Conservation (phyloP, 2,797 vertebrate genomes). For the Argyrosomus regius region DNA sequence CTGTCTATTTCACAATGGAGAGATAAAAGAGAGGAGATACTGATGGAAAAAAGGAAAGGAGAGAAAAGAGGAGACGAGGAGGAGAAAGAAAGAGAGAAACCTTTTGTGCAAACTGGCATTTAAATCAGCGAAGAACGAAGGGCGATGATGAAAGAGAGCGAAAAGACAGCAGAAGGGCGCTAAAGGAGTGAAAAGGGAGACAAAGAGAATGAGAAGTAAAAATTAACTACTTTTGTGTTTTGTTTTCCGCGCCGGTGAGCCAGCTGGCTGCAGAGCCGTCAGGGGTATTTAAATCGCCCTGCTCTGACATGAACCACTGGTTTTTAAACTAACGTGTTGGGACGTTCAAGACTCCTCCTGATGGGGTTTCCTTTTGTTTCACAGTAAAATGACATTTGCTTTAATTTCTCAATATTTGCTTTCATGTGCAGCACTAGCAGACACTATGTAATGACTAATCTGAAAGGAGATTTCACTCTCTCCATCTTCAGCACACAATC, state of each 20-base stretch:
- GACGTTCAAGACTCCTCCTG: slow-evolving; percentile 6
- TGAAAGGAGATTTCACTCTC: slow-evolving; percentile 15
- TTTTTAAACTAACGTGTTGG: slow-evolving; percentile 27
- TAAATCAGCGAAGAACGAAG: slow-evolving; percentile 23
- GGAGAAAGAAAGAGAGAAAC: slow-evolving; percentile 19
- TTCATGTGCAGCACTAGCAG: slow-evolving; percentile 18
- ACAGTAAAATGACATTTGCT: neutral
- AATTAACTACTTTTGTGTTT: slow-evolving; percentile 45
- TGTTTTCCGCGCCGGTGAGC: slow-evolving; percentile 44
- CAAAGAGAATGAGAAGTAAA: slow-evolving; percentile 11
- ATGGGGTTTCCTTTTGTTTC: slow-evolving; percentile 1
- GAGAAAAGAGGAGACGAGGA: neutral
- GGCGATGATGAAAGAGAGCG: slow-evolving; percentile 14
- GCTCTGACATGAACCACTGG: slow-evolving; percentile 45
- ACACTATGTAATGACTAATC: neutral
- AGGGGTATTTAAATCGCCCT: slow-evolving; percentile 57
- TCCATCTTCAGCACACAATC: slow-evolving; percentile 15
- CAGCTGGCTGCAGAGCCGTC: slow-evolving; percentile 49
- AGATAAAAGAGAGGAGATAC: neutral
- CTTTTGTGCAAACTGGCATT: slow-evolving; percentile 64
- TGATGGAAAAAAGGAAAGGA: neutral
- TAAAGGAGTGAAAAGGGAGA: neutral
- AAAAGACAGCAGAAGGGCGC: neutral
- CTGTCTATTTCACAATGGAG: slow-evolving; percentile 27
- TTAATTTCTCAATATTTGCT: neutral